Evolutionary conservation across 2,888 invertebrate genomes (phyloP), one percentile per base, ranked within the genome.

Genomic region (Netelia fuscicornis): DNA sequence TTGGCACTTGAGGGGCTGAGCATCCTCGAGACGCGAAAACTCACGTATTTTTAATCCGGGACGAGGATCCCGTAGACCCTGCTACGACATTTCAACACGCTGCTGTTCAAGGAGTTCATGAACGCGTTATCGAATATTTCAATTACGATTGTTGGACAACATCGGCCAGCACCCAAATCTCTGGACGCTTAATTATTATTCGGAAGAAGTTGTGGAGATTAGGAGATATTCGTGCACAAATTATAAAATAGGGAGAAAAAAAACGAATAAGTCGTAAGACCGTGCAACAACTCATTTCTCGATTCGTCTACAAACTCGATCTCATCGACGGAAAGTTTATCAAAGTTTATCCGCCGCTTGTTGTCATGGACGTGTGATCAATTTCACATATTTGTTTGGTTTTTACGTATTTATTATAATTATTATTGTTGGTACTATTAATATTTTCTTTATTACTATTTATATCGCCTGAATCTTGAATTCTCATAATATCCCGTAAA

Each of bases 281-380:
- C 9, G 5, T 52, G n/a, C 20, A 68, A 44, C 20, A 75, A 64
- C 17, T 44, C 42, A 30, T 20, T 25, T 62, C 44, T 37, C 23
- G 37, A 52, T 65, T 42, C 5, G 37, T 48, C 44, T 58, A 67
- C 37, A 76, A 67, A 67, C 2, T 20, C 20, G 54, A 11, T 68
- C 23, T 17, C 23, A 5, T 37, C 42, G 11, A 64, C 17, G 42
- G 54, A 17, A 80, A 56, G 72, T 83, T 68, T 42, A 37, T 72
- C 42, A 56, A 68, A 42, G 67, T 68, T 64, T 77, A 68, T 60
- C 76, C 72, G 81, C 72, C 68, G 72, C 77, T 72, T 23, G 64
- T 74, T 84, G 84, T 81, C 84, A 84, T 84, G 84, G 84, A 84
- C 81, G 78, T 84, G 77, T 76, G 65, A 77, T 81, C 72, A 81